phyloP scores from a whole-genome alignment of 2,113 vertebrate genomes.

The Gorsachius goisagi region DNA sequence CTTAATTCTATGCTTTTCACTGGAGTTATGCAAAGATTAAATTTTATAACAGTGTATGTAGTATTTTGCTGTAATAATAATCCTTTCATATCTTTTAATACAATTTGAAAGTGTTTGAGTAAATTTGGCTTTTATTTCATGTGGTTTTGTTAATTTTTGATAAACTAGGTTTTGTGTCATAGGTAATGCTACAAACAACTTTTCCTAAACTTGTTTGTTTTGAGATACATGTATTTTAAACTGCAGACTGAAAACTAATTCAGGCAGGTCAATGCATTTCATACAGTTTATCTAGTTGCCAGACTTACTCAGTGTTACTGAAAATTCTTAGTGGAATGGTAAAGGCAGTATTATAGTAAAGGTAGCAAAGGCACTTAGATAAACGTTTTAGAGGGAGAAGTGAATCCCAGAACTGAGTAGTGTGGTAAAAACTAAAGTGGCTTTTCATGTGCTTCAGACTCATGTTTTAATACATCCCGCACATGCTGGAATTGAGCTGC shows the following conservation, averaged over 20 bases:
- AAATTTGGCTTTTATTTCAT: not conserved
- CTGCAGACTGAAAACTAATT: not conserved
- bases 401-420: not conserved
- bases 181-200: not conserved
- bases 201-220: not conserved
- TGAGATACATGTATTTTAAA: not conserved
- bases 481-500: not conserved
- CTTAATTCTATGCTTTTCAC: not conserved
- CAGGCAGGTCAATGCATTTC: not conserved
- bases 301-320: not conserved
- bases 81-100: not conserved
- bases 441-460: not conserved
- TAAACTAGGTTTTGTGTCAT: not conserved
- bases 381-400: not conserved
- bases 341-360: not conserved
- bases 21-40: not conserved
- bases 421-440: not conserved
- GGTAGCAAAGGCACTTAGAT: not conserved
- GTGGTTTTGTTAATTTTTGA: not conserved
- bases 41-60: not conserved
- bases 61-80: not conserved
- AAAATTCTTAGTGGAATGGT: not conserved
- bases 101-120: not conserved
- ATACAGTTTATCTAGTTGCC: not conserved
- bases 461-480: not conserved